These are phyloP conservation scores for Chloroclysta siterata DNA, from an alignment of 2,888 invertebrate species.

Conservation along the genomic window DNA sequence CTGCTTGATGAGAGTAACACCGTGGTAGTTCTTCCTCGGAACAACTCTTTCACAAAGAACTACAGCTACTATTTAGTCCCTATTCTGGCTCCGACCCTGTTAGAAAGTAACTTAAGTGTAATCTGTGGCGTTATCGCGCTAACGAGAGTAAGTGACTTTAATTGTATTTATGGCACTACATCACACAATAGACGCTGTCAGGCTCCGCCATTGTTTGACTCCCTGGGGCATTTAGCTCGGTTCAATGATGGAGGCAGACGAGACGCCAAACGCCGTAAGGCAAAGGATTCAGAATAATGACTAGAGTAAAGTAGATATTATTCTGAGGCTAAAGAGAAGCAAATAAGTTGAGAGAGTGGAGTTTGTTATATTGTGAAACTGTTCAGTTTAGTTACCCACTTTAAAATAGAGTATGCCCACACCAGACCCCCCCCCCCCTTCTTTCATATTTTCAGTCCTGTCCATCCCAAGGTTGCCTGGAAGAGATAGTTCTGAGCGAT, in stretches of 20 bases:
- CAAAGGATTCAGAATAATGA: not conserved
- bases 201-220: conserved; percentile 49
- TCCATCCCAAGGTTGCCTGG: too few relatives aligned
- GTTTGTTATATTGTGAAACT: not conserved
- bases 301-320: too few relatives aligned
- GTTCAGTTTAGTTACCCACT: too few relatives aligned
- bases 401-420: too few relatives aligned
- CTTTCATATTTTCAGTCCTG: too few relatives aligned
- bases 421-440: too few relatives aligned
- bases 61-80: not conserved
- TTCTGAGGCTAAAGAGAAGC: too few relatives aligned
- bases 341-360: not conserved
- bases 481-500: too few relatives aligned
- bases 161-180: conserved; percentile 80
- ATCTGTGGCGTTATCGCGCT: conserved; percentile 60
- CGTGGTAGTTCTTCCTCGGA: too few relatives aligned
- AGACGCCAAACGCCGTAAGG: conserved; percentile 1
- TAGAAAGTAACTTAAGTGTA: conserved; percentile 24
- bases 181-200: conserved; percentile 67
- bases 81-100: conserved; percentile 17
- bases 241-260: conserved; percentile 22
- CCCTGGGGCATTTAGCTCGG: conserved; percentile 27
- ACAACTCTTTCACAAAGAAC: too few relatives aligned
- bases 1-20: too few relatives aligned
- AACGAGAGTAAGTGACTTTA: conserved; percentile 82